Evolutionary conservation across 2,797 vertebrate genomes (phyloP), one percentile per base, ranked within the genome.

Genomic region (Catharus ustulatus): DNA sequence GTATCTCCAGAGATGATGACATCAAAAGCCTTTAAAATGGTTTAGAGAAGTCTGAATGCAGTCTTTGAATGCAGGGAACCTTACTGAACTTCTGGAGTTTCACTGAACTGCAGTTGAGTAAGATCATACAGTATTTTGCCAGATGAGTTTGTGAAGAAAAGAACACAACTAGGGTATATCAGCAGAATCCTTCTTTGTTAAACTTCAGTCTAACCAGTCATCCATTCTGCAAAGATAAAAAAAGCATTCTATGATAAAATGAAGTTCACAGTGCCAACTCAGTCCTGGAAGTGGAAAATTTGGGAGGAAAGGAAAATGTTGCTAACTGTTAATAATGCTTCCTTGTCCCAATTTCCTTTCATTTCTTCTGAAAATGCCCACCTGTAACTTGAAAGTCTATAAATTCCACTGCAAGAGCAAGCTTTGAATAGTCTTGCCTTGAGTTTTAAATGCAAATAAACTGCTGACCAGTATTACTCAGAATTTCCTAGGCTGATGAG

Each of bases 221-320:
- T 92, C 82, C 92, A 36, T 94, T 96, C 94, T 93, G 45, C 49
- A 92, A 94, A 72, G 36, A 93, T 46, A 27, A 96, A 96, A 96
- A 83, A 36, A n/a, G 0, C 59, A 10, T 77, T 29, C 29, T 68
- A 11, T 76, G 58, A 27, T 51, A 66, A 76, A 92, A 59, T 0
- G 1, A 82, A 64, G 57, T 74, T 93, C 77, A 58, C 34, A 62
- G 64, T 57, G 21, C 40, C 79, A 84, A 67, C 83, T 88, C 64
- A 27, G 58, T 90, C 48, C 55, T 92, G 48, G 62, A 94, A 87
- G 49, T 86, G 51, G 43, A 54, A 84, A 59, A 75, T 58, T 14
- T 61, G 36, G 61, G 66, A 59, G 48, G 20, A 89, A 83, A 74
- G 86, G 51, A 76, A 90, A 51, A 34, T 51, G 23, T 38, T 66